phyloP scores from a whole-genome alignment of 30 jellyfish, hydroid and myxozoan species.

The Aurelia aurita complex sp. Pacific region DNA sequence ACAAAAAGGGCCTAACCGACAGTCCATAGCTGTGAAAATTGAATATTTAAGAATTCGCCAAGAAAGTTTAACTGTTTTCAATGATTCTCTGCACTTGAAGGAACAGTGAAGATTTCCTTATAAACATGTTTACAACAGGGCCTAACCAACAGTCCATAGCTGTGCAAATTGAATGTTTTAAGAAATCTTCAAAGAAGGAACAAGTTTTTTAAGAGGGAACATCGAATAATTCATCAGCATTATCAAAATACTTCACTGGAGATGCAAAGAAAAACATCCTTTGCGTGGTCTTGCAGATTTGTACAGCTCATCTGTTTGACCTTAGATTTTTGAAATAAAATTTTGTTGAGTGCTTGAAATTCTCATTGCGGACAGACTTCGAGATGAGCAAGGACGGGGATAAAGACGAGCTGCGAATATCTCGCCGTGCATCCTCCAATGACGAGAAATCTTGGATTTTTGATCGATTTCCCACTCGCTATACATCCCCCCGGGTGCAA shows the following conservation, averaged over 20 bases:
- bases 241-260: too few species aligned
- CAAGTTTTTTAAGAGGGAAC: too few species aligned
- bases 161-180: background rate
- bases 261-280: too few species aligned
- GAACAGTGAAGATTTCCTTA: too few species aligned
- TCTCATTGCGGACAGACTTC: background rate
- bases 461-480: constrained; percentile 14
- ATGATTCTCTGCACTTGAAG: too few species aligned
- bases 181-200: background rate
- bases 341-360: background rate
- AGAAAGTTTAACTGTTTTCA: too few species aligned
- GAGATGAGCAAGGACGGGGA: background rate
- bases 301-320: background rate
- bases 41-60: too few species aligned
- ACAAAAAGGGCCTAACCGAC: too few species aligned
- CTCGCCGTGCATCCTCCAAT: background rate
- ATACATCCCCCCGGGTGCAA: background rate
- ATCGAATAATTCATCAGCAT: too few species aligned
- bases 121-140: background rate
- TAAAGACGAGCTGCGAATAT: background rate
- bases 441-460: constrained; percentile 20
- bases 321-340: background rate
- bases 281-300: too few species aligned
- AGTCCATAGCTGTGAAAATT: too few species aligned
- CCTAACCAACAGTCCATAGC: background rate